These are phyloP conservation scores for Scomber colias DNA, from an alignment of 2,113 vertebrate species.

Conservation along the genomic window DNA sequence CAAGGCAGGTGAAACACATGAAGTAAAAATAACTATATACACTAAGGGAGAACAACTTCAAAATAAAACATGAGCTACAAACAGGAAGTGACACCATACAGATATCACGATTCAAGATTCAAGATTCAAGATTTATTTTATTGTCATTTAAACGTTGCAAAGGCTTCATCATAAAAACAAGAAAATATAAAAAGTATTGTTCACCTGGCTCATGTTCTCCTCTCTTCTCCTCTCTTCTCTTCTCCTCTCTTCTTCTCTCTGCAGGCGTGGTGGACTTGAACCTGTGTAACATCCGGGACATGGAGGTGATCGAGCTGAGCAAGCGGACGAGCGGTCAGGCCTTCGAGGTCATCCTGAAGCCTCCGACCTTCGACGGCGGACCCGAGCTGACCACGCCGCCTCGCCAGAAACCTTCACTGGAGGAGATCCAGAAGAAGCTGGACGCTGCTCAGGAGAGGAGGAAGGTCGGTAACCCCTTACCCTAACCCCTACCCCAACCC, in stretches of 20 bases:
- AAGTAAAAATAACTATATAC: too few species aligned
- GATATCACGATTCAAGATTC: too few species aligned
- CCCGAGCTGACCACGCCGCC: conserved; percentile 92
- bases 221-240: background rate
- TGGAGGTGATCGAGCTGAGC: conserved; percentile 98
- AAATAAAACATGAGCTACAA: too few species aligned
- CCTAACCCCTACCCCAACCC: too few species aligned
- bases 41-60: too few species aligned
- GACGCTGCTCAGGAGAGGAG: conserved; percentile 92
- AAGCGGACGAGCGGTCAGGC: conserved; percentile 94
- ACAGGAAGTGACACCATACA: too few species aligned
- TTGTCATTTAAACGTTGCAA: too few species aligned
- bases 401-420: conserved; percentile 88
- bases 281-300: conserved; percentile 94
- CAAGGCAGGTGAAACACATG: too few species aligned
- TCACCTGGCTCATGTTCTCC: too few species aligned
- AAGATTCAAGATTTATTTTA: too few species aligned
- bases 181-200: too few species aligned
- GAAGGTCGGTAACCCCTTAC: conserved; percentile 80
- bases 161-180: too few species aligned
- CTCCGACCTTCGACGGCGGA: conserved; percentile 91
- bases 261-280: conserved; percentile 93
- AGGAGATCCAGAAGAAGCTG: conserved; percentile 96
- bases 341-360: conserved; percentile 97
- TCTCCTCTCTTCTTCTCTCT: background rate